These are phyloP conservation scores for Drosophila pandora DNA, from an alignment of 1,140 invertebrate species.

Conservation along the genomic window DNA sequence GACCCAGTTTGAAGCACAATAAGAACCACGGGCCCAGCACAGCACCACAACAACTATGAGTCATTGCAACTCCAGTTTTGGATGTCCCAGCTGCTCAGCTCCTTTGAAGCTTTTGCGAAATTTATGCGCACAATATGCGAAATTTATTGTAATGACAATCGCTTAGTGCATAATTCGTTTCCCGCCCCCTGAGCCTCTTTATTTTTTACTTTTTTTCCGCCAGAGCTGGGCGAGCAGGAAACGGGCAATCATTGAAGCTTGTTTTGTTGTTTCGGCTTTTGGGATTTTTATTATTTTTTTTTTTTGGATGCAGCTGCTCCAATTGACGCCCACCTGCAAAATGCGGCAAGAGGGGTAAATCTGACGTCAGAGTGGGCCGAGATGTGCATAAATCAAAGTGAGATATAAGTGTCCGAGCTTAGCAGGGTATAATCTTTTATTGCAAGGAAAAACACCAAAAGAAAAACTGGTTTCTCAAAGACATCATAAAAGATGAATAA, in stretches of 20 bases:
- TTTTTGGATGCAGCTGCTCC: slow-evolving; percentile 62
- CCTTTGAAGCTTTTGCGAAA: slow-evolving; percentile 74
- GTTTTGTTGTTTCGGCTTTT: slow-evolving; percentile 38
- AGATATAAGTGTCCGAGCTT: slow-evolving; percentile 32
- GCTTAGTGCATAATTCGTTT: slow-evolving; percentile 76
- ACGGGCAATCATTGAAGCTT: slow-evolving; percentile 63
- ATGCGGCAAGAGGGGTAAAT: slow-evolving; percentile 8
- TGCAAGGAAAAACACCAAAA: not conserved
- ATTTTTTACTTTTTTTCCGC: not conserved
- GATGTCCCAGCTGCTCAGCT: slow-evolving; percentile 64
- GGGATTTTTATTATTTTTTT: slow-evolving; percentile 9
- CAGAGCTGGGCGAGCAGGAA: slow-evolving; percentile 53
- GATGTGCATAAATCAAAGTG: slow-evolving; percentile 43
- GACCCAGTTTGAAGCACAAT: slow-evolving; percentile 61
- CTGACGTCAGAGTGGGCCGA: slow-evolving; percentile 48
- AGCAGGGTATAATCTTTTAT: slow-evolving; percentile 1
- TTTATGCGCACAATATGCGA: slow-evolving; percentile 81
- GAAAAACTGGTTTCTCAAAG: not conserved
- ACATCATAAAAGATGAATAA: not conserved
- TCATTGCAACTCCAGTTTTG: slow-evolving; percentile 62
- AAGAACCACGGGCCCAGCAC: slow-evolving; percentile 22
- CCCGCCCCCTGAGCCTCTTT: slow-evolving; percentile 25
- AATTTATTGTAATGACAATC: slow-evolving; percentile 80
- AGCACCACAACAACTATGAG: slow-evolving; percentile 34
- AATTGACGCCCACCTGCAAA: slow-evolving; percentile 73